Base-by-base conservation (phyloP, 1,140 invertebrate species). In the Lepidurus arcticus region DNA sequence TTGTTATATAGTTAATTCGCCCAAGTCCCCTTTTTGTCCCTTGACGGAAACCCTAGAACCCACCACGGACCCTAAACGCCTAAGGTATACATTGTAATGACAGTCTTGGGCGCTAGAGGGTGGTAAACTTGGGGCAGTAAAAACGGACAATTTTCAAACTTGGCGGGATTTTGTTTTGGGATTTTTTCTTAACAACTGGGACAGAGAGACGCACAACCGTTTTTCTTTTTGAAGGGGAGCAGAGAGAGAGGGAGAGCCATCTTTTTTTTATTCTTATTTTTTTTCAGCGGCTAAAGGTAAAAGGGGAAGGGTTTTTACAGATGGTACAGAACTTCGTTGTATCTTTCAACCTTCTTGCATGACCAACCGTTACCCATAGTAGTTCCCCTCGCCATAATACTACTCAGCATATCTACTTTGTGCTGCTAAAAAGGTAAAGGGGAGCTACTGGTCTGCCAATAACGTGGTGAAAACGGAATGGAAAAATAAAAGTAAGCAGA, bases 311-410 rank as follows among this genome's bases (percentile, higher is more conserved):
- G 13, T 65, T 65, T 65, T 65, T 21, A 65, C 53, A 16, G 53
- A 65, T 65, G 53, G 53, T 65, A 65, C 53, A 65, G 53, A 65
- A 65, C 53, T 65, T 65, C 53, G 53, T 65, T 65, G 53, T 65
- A 65, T 65, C 53, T 65, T 65, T 65, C 53, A 16, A 13, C 53
- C 53, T 65, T 65, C 53, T 65, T 65, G 53, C 53, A 65, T 65
- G 53, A 7, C 53, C 53, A 65, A 65, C 9, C 53, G 21, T n/a
- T 65, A 65, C 13, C 53, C 34, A 65, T n/a, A 65, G 13, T 21
- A 65, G 13, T 65, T 21, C 53, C 53, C 13, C 53, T 65, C 53
- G 53, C 53, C 13, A 65, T 65, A 65, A 16, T 16, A 65, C 9
- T 65, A 21, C 21, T 65, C 53, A 65, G 53, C 53, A n/a, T n/a